Base-by-base conservation (phyloP, 2,888 invertebrate genomes). In the Drosophila pegasa region DNA sequence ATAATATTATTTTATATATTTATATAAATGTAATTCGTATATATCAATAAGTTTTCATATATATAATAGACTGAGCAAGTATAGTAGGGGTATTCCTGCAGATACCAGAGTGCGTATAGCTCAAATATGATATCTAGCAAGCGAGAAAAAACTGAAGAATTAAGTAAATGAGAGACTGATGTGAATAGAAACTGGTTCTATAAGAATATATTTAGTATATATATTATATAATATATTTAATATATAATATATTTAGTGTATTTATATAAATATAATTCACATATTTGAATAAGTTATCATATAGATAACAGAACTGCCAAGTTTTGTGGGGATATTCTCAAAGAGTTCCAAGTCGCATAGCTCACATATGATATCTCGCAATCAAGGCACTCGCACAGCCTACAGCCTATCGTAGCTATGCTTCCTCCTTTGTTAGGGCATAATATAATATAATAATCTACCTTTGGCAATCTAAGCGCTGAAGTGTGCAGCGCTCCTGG, bases 381-480 rank as follows among this genome's bases (percentile, higher is more conserved):
- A 8, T 2, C 38, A 4, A 25, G 3, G 25, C 3, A 25, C 25
- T 12, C 6, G 6, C 1, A 6, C 12, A 22, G 3, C 10, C 14
- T 45, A 2, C 6, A 10, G 7, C 14, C 25, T 4, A 14, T 7
- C 29, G 7, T 8, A 8, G 16, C n/a, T n/a, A 0, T 1, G 8
- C 1, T 37, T 22, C 25, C 1, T 18, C 2, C 3, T 18, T 18
- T 20, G 25, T 27, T 12, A 66, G 68, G 48, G 86, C 68, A 72
- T 51, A 12, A 16, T 48, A 68, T 68, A 69, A 77, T 79, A 73
- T 68, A 78, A 84, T 90, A 90, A 90, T 90, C 91, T 87, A 67
- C 73, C 75, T 83, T 71, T 66, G 81, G 75, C 85, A 90, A 90
- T 90, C 91, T 87, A 72, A 71, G 73, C 74, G 71, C 71, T 75